Base-by-base conservation (phyloP, 2,888 invertebrate genomes). In the Drosophila austrosaltans region DNA sequence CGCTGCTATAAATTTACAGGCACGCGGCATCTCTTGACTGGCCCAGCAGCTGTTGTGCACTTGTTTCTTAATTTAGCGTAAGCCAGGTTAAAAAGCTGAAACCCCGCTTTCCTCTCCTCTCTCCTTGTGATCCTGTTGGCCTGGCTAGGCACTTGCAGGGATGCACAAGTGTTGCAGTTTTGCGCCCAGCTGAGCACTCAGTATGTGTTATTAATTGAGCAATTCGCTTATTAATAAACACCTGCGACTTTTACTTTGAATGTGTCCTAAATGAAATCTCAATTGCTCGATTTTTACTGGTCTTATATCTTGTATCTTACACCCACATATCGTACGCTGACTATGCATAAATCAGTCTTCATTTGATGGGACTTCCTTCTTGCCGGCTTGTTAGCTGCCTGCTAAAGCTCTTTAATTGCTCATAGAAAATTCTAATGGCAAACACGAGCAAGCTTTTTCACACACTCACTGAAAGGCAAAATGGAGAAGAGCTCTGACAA, bases 191-290 rank as follows among this genome's bases (percentile, higher is more conserved):
- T 89, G 84, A 78, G 89, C 73, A 79, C 89, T 81, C 87, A 85
- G 61, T 76, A 80, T 75, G 87, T 89, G 87, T 89, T 74, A 87
- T 89, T 85, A 85, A 85, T 89, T 85, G 80, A 86, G 83, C 88
- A 82, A 88, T 82, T 72, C 82, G 83, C 78, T 86, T 89, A 84
- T 84, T 87, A 88, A 85, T 83, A 87, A 74, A 69, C 78, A 76
- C 69, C 56, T 40, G 56, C 58, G 68, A 53, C 63, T 54, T 54
- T 8, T 40, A 10, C n/a, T 42, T 7, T 42, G 56, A 10, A 16
- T 32, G 8, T 10, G 30, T 20, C 42, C 6, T 22, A 22, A 60
- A 16, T n/a, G 68, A 67, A 73, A 63, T 70, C 77, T 65, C 42
- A 53, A 61, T 57, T 68, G 66, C 72, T 84, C 77, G 75, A 82